Evolutionary conservation across 2,888 invertebrate species (phyloP).

Genomic region (Anticlea derivata): DNA sequence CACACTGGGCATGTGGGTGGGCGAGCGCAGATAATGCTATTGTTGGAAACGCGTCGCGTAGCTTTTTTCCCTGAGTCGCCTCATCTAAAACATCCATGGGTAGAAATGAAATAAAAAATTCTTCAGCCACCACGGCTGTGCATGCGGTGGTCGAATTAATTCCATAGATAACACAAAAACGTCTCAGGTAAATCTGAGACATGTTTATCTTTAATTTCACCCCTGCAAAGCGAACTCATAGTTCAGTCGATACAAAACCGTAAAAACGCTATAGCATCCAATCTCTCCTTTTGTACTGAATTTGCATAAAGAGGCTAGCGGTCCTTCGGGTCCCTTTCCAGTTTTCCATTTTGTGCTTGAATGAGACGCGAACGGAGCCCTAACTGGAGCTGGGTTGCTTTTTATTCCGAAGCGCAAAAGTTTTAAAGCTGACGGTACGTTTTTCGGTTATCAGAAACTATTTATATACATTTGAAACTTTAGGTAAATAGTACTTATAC

Average conservation of each 20-base stretch:
- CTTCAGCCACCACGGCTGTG: too few relatives aligned
- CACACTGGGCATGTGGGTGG: too few relatives aligned
- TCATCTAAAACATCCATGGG: too few relatives aligned
- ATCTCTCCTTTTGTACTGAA: slow-evolving; percentile 77
- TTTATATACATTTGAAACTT: not conserved
- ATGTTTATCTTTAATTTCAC: slow-evolving; percentile 18
- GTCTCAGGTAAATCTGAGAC: not conserved
- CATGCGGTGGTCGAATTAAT: too few relatives aligned
- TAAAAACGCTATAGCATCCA: slow-evolving; percentile 62
- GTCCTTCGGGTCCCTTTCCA: slow-evolving; percentile 78
- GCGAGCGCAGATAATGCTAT: too few relatives aligned
- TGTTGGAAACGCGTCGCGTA: too few relatives aligned
- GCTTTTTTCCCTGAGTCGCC: too few relatives aligned
- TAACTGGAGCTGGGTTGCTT: slow-evolving; percentile 61
- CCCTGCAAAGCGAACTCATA: slow-evolving; percentile 17
- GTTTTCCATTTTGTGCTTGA: slow-evolving; percentile 76
- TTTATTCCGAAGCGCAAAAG: slow-evolving; percentile 56
- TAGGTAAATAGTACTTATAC: too few relatives aligned
- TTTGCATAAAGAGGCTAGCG: slow-evolving; percentile 77
- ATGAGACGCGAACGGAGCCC: slow-evolving; percentile 60
- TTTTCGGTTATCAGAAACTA: not conserved
- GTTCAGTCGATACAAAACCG: slow-evolving; percentile 52
- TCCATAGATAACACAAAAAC: not conserved
- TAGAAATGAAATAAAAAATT: too few relatives aligned
- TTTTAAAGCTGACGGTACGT: not conserved